Conservation (phyloP, 2,797 vertebrate genomes). For the Sciurus carolinensis region DNA sequence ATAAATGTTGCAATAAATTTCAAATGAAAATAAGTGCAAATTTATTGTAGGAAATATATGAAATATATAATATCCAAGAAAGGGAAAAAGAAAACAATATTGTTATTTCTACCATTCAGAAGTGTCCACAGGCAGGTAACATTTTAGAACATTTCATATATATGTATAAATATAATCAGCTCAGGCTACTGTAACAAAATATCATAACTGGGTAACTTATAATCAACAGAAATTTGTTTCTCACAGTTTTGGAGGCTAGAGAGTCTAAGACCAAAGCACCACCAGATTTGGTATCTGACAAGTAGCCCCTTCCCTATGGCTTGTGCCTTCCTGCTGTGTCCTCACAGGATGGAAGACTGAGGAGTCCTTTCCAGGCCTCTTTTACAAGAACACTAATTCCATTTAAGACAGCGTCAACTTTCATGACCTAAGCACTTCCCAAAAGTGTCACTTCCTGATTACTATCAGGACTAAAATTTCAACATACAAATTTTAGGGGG, state of each 20-base stretch:
- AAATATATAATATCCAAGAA: neutral
- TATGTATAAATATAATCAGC: neutral
- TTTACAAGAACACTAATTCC: neutral
- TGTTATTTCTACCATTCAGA: constrained; percentile 31
- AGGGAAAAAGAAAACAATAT: neutral
- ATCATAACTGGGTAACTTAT: neutral
- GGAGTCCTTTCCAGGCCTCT: neutral
- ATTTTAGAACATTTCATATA: neutral
- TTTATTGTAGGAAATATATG: neutral
- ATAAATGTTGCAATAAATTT: constrained; percentile 44
- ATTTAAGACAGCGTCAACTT: neutral
- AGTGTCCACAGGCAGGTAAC: neutral
- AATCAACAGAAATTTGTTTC: neutral
- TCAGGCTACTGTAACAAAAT: neutral
- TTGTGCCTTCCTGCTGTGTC: neutral
- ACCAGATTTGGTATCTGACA: neutral
- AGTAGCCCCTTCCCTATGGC: neutral
- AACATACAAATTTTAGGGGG: neutral
- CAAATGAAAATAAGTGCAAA: constrained; percentile 27
- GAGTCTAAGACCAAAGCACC: neutral
- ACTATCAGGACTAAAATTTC: neutral
- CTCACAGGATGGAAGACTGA: neutral
- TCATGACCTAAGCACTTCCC: neutral
- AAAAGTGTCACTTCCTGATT: neutral
- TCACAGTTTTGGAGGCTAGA: neutral